Evolutionary conservation across 1,140 invertebrate species (phyloP).

Genomic region (Physella acuta): DNA sequence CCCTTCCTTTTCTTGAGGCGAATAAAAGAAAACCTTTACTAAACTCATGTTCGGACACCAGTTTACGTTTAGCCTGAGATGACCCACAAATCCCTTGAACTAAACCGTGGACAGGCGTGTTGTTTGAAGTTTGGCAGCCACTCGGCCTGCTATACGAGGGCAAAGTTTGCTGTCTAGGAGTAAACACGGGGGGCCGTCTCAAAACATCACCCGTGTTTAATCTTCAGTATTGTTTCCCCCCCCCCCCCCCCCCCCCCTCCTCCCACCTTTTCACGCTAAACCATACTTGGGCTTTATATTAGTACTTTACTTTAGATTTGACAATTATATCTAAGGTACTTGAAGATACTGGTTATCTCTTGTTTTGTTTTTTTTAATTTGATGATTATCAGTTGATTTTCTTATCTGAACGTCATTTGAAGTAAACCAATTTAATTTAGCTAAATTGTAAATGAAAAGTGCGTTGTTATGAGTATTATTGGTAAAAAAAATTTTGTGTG

Average conservation of each 20-base stretch:
- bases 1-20: too few species aligned
- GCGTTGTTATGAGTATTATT: too few species aligned
- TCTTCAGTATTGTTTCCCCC: not conserved
- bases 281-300: too few species aligned
- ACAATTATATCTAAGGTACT: too few species aligned
- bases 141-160: not conserved
- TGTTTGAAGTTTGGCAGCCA: not conserved
- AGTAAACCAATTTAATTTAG: too few species aligned
- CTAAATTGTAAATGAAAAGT: too few species aligned
- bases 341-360: too few species aligned
- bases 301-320: too few species aligned
- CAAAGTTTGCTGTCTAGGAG: not conserved
- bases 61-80: not conserved
- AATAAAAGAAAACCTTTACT: not conserved
- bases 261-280: not conserved
- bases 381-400: too few species aligned
- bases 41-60: not conserved
- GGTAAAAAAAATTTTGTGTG: too few species aligned
- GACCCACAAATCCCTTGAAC: not conserved
- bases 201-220: not conserved
- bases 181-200: not conserved
- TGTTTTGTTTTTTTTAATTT: too few species aligned
- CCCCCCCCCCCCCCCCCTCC: not conserved
- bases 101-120: not conserved
- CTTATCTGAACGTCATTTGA: too few species aligned